Base-by-base conservation (phyloP, 2,888 invertebrate genomes). In the Ditula angustiorana region DNA sequence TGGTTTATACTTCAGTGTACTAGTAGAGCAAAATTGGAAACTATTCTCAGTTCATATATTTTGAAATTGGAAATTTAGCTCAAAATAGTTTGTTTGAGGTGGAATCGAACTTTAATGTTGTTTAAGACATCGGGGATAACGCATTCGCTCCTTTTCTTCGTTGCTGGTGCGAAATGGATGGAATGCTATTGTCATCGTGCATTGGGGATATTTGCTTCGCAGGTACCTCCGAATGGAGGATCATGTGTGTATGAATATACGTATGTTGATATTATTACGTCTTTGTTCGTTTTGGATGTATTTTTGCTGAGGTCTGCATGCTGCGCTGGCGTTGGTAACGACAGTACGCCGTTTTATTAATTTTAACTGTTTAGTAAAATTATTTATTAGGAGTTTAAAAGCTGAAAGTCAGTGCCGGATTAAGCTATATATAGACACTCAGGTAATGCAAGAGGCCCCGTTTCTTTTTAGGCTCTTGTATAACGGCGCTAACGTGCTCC, bases 201-300 rank as follows among this genome's bases (percentile, higher is more conserved):
- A 30, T 23, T 33, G 4, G 11, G 16, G 52, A 19, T 30, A 19
- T 30, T 10, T 23, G 11, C 30, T 50, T 30, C 35, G 24, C 2
- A 16, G 50, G 35, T 58, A 46, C 52, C 46, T 64, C 26, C 26
- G n/a, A 33, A 5, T 5, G 33, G 23, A 63, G 58, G 58, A 44
- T 10, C 26, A 52, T 52, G 63, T 58, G 52, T 64, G 63, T 63
- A 58, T 46, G 57, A 57, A 26, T 52, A 57, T 63, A 63, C 62
- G 16, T 16, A 49, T 46, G 52, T 52, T 53, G 35, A 52, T 58
- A 63, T 57, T 44, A 49, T 46, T 62, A 49, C 57, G 46, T 47
- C 50, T 19, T 16, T 52, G 28, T 60, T 50, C 16, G 41, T 62
- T 57, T 50, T 58, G 44, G 26, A 58, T 50, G 50, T 41, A 28